Conservation (phyloP, 2,888 invertebrate genomes). For the Platynereis dumerilii region DNA sequence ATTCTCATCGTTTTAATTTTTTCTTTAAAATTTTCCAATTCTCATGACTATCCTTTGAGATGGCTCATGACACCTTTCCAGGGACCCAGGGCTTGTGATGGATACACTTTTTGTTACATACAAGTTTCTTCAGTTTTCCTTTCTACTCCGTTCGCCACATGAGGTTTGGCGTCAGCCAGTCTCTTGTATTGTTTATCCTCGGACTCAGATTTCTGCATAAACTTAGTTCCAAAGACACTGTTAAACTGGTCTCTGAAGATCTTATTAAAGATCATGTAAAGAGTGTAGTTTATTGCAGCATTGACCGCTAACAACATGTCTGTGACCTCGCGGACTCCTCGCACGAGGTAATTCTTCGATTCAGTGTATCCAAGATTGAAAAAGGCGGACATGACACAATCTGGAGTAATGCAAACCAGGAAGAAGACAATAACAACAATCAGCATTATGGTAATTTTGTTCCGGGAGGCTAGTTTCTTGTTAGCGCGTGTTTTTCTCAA, state of each 20-base stretch:
- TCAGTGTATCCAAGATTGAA: conserved; percentile 61
- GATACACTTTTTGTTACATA: too few species aligned
- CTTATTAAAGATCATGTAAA: conserved; percentile 58
- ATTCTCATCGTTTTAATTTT: too few species aligned
- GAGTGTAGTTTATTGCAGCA: conserved; percentile 59
- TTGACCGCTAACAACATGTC: conserved; percentile 59
- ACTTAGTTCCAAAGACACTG: conserved; percentile 45
- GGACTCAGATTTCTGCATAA: conserved; percentile 12
- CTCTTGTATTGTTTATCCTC: conserved; percentile 20
- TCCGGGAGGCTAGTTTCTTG: conserved; percentile 52
- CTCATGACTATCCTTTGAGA: too few species aligned
- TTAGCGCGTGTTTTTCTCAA: conserved; percentile 37
- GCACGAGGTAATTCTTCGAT: conserved; percentile 51
- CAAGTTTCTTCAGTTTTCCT: not conserved
- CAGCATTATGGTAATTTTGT: conserved; percentile 60
- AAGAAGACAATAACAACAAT: conserved; percentile 59
- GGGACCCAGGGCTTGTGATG: too few species aligned
- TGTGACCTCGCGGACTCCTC: conserved; percentile 60
- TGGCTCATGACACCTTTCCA: too few species aligned
- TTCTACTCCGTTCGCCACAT: conserved; percentile 4
- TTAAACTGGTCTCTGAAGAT: conserved; percentile 55
- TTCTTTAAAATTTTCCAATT: too few species aligned
- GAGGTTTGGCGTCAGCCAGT: conserved; percentile 1
- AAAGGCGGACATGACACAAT: conserved; percentile 60
- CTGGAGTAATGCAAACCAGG: conserved; percentile 59